Evolutionary conservation across 2,888 invertebrate genomes (phyloP).

Genomic region (Halictus quadricinctus): DNA sequence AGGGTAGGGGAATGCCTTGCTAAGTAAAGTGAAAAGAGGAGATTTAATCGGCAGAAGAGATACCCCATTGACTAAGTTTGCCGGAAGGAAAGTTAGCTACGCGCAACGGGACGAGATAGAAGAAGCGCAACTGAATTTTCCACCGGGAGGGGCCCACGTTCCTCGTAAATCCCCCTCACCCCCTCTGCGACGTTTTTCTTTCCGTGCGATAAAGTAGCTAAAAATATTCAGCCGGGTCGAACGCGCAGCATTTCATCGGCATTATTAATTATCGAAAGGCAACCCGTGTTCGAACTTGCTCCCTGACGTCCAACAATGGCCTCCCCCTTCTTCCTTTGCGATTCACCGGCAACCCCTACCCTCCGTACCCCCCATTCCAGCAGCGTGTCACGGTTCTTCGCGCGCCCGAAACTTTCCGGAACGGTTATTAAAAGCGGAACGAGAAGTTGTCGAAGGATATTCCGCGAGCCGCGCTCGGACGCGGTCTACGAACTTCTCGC

Average conservation of each 20-base stretch:
- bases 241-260: neutral
- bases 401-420: conserved; percentile 22
- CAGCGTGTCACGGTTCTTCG: conserved; percentile 19
- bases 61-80: conserved; percentile 7
- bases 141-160: neutral
- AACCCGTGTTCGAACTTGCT: conserved; percentile 1
- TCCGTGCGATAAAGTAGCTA: neutral
- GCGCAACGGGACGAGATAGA: conserved; percentile 1
- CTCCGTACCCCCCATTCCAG: neutral
- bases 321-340: neutral
- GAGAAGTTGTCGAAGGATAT: conserved; percentile 45
- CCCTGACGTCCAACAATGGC: neutral
- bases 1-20: neutral
- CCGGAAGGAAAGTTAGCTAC: neutral
- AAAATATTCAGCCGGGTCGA: conserved; percentile 16
- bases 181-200: neutral
- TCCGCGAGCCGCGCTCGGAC: conserved; percentile 22
- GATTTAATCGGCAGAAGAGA: conserved; percentile 12
- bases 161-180: neutral
- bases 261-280: conserved; percentile 35
- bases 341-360: neutral
- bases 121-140: conserved; percentile 11
- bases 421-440: conserved; percentile 53
- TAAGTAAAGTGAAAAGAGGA: conserved; percentile 8
- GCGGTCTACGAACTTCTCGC: conserved; percentile 21